These are phyloP conservation scores for Sesia bembeciformis DNA, from an alignment of 2,888 invertebrate genomes.

Conservation along the genomic window DNA sequence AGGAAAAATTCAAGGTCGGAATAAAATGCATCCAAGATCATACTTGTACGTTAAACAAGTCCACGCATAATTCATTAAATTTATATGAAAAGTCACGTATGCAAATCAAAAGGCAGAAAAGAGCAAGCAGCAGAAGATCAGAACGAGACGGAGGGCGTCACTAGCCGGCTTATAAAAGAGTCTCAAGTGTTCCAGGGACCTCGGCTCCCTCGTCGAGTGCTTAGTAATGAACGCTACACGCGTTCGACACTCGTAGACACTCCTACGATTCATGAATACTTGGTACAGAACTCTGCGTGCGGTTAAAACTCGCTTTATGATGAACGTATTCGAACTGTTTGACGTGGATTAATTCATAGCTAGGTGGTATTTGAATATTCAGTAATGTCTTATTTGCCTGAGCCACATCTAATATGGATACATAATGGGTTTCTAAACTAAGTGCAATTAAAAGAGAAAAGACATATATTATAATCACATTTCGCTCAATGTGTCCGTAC, in stretches of 20 bases:
- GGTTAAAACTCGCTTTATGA: neutral
- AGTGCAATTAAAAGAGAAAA: too few species aligned
- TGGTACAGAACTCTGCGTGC: conserved; percentile 13
- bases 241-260: conserved; percentile 16
- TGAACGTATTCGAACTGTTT: neutral
- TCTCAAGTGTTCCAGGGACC: conserved; percentile 29
- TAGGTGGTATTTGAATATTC: too few species aligned
- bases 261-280: conserved; percentile 12
- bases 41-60: too few species aligned
- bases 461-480: too few species aligned
- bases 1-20: conserved; percentile 18
- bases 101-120: conserved; percentile 14
- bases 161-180: conserved; percentile 36
- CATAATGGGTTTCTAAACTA: too few species aligned
- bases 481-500: too few species aligned
- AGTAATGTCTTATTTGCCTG: too few species aligned
- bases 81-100: too few species aligned
- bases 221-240: conserved; percentile 24
- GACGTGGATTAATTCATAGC: too few species aligned
- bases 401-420: too few species aligned
- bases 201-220: conserved; percentile 19
- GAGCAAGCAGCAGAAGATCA: conserved; percentile 20
- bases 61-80: too few species aligned
- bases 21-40: too few species aligned
- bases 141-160: conserved; percentile 24